Percentiles rank a stretch among this genome's conserved stretches.
These are phyloP conservation scores for Conus canariensis DNA, from an alignment of 2,888 invertebrate genomes.

Conservation along the genomic window DNA sequence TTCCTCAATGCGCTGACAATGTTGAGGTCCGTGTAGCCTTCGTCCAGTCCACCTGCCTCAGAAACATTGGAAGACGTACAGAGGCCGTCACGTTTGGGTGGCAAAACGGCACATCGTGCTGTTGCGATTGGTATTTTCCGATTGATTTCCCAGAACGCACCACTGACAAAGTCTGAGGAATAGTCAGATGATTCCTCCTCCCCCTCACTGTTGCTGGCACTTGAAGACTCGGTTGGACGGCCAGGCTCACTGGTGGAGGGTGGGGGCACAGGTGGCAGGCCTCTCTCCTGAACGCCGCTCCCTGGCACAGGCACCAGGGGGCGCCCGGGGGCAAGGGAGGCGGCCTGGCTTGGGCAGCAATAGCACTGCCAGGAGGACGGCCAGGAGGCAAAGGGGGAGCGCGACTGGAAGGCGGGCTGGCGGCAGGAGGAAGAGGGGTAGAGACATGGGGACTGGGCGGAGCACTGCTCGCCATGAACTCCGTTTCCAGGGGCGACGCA, in stretches of 20 bases:
- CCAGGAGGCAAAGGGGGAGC: neutral
- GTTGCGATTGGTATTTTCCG: slow-evolving; percentile 36
- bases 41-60: slow-evolving; percentile 5
- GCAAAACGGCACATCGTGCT: neutral
- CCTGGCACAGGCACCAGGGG: neutral
- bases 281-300: neutral
- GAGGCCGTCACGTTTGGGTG: neutral
- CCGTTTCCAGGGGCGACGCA: neutral
- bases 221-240: neutral
- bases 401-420: neutral
- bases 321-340: slow-evolving; percentile 10
- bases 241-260: neutral
- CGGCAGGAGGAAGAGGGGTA: neutral
- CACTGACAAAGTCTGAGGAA: slow-evolving; percentile 47
- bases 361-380: neutral
- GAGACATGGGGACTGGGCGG: neutral
- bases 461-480: neutral
- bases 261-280: neutral
- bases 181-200: slow-evolving; percentile 37
- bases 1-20: slow-evolving; percentile 3
- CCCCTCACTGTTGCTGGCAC: slow-evolving; percentile 28
- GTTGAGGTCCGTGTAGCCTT: slow-evolving; percentile 44
- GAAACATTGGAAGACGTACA: too few relatives aligned
- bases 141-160: slow-evolving; percentile 47
- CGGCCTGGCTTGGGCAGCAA: neutral